Evolutionary conservation across 2,113 vertebrate species (phyloP).

Genomic region (Clarias macrocephalus): DNA sequence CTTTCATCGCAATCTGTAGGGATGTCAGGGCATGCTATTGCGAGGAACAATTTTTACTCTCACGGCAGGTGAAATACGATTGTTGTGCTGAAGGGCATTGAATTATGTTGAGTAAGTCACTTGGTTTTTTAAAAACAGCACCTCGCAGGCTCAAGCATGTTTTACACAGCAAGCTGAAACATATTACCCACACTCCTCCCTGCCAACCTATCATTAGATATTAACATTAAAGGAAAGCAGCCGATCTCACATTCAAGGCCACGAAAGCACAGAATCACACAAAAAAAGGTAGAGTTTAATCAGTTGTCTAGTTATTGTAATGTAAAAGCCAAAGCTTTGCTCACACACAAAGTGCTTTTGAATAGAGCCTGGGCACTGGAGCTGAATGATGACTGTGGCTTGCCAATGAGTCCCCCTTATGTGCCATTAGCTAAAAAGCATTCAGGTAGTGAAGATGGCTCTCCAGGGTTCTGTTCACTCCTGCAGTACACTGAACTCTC

Average conservation of each 20-base stretch:
- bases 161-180: constrained; percentile 1
- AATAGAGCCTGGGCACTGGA: constrained; percentile 48
- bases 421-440: constrained; percentile 50
- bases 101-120: not conserved
- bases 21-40: not conserved
- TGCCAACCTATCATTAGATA: not conserved
- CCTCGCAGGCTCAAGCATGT: constrained; percentile 1
- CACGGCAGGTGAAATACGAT: not conserved
- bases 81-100: not conserved
- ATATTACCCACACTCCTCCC: not conserved
- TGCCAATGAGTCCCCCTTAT: constrained; percentile 53
- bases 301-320: constrained; percentile 39
- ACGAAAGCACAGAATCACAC: too few relatives aligned
- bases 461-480: constrained; percentile 36
- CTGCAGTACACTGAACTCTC: not conserved
- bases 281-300: constrained; percentile 37
- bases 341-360: constrained; percentile 61
- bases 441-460: constrained; percentile 54
- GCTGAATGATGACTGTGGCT: constrained; percentile 49
- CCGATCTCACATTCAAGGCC: constrained; percentile 4
- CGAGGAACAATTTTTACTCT: not conserved
- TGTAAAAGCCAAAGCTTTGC: constrained; percentile 31
- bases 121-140: constrained; percentile 1
- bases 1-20: constrained; percentile 12
- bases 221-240: constrained; percentile 7